Percentiles rank a stretch among this genome's conserved stretches.
These are phyloP conservation scores for Monoplex corrugatus DNA, from an alignment of 2,888 invertebrate genomes.

Conservation along the genomic window DNA sequence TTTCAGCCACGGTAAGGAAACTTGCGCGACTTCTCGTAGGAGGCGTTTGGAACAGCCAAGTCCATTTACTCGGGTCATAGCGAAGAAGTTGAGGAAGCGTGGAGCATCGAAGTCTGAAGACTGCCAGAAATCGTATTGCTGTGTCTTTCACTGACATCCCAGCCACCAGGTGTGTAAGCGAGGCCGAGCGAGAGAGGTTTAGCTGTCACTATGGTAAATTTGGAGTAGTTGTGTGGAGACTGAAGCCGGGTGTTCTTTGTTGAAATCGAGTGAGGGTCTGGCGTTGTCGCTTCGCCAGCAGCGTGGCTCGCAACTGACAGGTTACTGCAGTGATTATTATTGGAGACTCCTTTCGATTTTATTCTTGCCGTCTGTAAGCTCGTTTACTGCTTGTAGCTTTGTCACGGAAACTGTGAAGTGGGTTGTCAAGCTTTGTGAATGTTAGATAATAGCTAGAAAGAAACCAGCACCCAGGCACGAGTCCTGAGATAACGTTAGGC, in stretches of 20 bases:
- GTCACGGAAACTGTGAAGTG: not conserved
- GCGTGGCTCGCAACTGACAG: conserved; percentile 33
- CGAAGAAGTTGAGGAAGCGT: conserved; percentile 48
- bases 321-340: conserved; percentile 30
- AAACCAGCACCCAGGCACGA: not conserved
- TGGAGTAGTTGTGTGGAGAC: conserved; percentile 8
- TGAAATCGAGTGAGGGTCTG: conserved; percentile 35
- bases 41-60: conserved; percentile 48
- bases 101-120: conserved; percentile 32
- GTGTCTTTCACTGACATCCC: not conserved
- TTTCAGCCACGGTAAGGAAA: not conserved
- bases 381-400: not conserved
- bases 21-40: conserved; percentile 16
- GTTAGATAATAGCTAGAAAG: not conserved
- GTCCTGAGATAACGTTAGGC: not conserved
- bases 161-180: conserved; percentile 42
- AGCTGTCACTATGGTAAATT: conserved; percentile 14
- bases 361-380: too few species aligned
- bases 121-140: conserved; percentile 30
- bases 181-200: conserved; percentile 3
- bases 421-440: conserved; percentile 3
- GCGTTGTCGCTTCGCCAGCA: conserved; percentile 16
- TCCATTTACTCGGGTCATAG: conserved; percentile 51
- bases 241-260: conserved; percentile 45
- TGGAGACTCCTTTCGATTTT: conserved; percentile 39